Evolutionary conservation across 2,888 invertebrate genomes (phyloP).

Genomic region (Bombylius major): DNA sequence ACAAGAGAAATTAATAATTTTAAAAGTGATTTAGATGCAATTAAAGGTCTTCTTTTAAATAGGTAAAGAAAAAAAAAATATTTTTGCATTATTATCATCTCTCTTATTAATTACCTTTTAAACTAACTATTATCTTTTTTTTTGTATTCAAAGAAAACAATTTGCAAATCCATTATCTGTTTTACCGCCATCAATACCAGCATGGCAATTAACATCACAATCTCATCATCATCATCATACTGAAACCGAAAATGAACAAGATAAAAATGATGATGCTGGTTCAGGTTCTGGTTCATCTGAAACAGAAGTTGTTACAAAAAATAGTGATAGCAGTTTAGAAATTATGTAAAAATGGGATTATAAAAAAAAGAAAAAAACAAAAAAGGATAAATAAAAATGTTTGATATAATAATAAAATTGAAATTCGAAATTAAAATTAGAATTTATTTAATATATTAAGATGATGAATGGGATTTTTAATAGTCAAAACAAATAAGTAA

Average conservation of each 20-base stretch:
- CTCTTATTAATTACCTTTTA: not conserved
- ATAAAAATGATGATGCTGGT: constrained; percentile 45
- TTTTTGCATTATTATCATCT: not conserved
- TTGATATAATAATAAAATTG: no score
- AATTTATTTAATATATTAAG: no score
- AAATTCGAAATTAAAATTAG: no score
- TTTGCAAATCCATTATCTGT: constrained; percentile 56
- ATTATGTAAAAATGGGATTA: constrained; percentile 47
- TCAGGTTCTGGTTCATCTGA: constrained; percentile 55
- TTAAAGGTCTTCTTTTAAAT: constrained; percentile 60
- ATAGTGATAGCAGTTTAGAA: constrained; percentile 62
- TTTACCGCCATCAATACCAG: constrained; percentile 60
- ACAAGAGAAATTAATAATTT: constrained; percentile 51
- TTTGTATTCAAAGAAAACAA: constrained; percentile 48
- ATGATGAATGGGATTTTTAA: no score
- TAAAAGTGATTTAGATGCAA: constrained; percentile 55
- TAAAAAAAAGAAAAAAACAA: no score
- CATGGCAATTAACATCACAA: constrained; percentile 54
- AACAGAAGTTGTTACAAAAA: constrained; percentile 60
- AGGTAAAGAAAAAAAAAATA: constrained; percentile 36
- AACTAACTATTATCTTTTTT: not conserved
- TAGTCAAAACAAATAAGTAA: no score
- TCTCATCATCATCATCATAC: constrained; percentile 28
- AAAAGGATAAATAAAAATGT: no score
- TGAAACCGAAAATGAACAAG: constrained; percentile 28